Evolutionary conservation across 2,888 invertebrate species (phyloP).

Genomic region (Trilocha varians): DNA sequence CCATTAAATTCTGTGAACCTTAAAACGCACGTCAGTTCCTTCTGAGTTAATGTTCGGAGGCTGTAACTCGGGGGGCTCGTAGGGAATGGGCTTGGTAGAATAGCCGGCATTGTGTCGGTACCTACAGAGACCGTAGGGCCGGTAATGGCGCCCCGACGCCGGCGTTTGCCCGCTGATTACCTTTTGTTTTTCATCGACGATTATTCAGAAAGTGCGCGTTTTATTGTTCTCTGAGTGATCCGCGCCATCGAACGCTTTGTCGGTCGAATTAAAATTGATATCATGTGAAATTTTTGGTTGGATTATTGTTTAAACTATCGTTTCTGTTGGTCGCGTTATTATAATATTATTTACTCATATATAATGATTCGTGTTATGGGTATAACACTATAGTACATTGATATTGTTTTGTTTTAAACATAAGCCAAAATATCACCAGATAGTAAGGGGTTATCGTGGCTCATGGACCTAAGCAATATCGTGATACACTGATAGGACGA

Average conservation of each 20-base stretch:
- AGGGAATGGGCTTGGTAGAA: not conserved
- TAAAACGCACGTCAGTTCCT: not conserved
- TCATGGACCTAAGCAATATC: no score
- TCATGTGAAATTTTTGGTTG: no score
- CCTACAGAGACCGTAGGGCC: no score
- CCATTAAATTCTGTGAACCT: not conserved
- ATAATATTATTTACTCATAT: no score
- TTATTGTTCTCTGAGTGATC: not conserved
- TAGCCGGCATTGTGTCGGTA: not conserved
- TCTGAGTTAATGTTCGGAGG: not conserved
- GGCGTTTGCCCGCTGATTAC: not conserved
- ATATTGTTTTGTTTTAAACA: no score
- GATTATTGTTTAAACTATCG: no score
- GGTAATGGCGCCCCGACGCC: not conserved
- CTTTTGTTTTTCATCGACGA: not conserved
- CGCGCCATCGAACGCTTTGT: not conserved
- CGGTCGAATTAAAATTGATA: not conserved
- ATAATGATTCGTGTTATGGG: no score
- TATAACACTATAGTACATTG: no score
- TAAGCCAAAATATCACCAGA: no score
- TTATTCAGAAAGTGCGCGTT: not conserved
- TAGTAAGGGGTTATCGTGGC: no score
- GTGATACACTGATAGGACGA: no score
- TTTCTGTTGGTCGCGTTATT: no score
- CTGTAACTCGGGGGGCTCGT: not conserved